A percentile compares a stretch with the other conserved stretches of the same genome.
Conservation (phyloP, 2,113 vertebrate genomes). For the Xyrauchen texanus region DNA sequence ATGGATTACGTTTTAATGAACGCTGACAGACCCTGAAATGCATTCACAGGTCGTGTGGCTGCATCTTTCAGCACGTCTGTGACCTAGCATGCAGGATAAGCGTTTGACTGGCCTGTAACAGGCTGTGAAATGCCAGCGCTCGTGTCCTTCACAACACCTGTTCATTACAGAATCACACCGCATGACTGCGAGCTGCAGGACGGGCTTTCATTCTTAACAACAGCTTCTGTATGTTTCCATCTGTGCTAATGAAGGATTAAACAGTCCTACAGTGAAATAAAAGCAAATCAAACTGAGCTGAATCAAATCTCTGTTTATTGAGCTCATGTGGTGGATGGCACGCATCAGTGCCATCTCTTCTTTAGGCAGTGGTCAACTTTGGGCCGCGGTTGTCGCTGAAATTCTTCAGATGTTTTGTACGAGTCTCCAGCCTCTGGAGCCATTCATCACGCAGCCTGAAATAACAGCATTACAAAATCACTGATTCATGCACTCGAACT, state of each 20-base stretch:
- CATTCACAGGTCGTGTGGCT: neutral
- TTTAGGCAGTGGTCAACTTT: neutral
- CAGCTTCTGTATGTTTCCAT: neutral
- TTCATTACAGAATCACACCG: neutral
- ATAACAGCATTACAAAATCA: slow-evolving; percentile 5
- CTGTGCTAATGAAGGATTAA: neutral
- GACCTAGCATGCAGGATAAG: neutral
- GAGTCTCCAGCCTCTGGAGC: slow-evolving; percentile 67
- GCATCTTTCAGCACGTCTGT: slow-evolving; percentile 29
- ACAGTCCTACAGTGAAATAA: slow-evolving; percentile 5
- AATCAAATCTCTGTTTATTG: neutral
- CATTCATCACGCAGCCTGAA: slow-evolving; percentile 73
- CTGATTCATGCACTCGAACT: too few species aligned
- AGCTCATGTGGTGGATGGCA: neutral
- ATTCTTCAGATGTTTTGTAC: slow-evolving; percentile 73
- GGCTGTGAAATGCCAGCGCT: neutral
- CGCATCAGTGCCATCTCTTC: neutral
- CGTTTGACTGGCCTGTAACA: slow-evolving; percentile 33
- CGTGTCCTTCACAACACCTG: slow-evolving; percentile 44
- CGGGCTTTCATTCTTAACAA: neutral
- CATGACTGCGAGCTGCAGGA: too few species aligned
- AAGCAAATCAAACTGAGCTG: neutral
- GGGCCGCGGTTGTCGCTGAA: slow-evolving; percentile 51
- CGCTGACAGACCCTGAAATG: neutral
- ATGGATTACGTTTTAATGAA: neutral